Evolutionary conservation across 2,113 vertebrate species (phyloP), one percentile per base, ranked within the genome.

Genomic region (Mungos mungo): DNA sequence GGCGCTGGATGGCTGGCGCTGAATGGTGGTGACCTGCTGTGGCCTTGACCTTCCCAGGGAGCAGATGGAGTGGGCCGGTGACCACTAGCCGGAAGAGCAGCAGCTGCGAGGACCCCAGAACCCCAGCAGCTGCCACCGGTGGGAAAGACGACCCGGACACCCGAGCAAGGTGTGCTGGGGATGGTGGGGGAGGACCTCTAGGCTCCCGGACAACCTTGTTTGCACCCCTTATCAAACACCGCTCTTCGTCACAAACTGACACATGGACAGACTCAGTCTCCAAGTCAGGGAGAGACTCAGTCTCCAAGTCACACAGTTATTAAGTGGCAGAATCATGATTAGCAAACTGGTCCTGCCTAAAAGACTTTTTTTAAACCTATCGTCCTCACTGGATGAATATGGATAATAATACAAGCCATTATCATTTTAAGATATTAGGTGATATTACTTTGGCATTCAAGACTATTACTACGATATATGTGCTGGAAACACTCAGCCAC

Each of bases 151-250:
- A 5, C 15, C 21, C 7, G 0, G 66, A 27, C 57, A 25, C 27
- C 41, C 27, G 41, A 45, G 76, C 45, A 81, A 96, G 85, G 90
- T 71, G 94, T 50, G 89, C 25, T 6, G 74, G 84, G 72, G 7
- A 4, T 2, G 2, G 19, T 60, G 31, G 92, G 92, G 91, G 81
- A n/a, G 41, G 88, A 2, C 81, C 15, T n/a, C 60, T 4, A 7
- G 71, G 52, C 2, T 7, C 23, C 54, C 31, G n/a, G 29, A 38
- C 2, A 6, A 3, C 16, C 41, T 7, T 38, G 52, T 65, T 16
- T 21, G 29, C 63, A 31, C 31, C 71, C n/a, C 29, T 10, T 66
- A 33, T 29, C 69, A 1, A 41, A 29, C 3, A 5, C 23, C 7
- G 45, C 60, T 14, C 13, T 66, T 33, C 18, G n/a, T 79, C 50